phyloP scores from a whole-genome alignment of 1,140 invertebrate genomes.

The Acyrthosiphon pisum region DNA sequence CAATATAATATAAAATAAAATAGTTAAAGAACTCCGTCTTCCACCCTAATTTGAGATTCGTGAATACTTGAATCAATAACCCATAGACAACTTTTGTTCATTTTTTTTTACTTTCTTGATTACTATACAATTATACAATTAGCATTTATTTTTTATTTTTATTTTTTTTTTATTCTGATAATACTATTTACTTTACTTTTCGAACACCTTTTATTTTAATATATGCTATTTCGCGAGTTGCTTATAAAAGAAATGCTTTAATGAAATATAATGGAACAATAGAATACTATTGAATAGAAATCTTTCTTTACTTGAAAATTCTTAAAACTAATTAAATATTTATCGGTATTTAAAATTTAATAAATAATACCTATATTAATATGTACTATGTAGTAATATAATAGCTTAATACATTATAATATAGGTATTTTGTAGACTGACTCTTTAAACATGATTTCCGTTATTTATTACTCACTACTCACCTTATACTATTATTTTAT shows the following conservation, averaged over 20 bases:
- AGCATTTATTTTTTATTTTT: neutral
- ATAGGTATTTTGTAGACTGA: neutral
- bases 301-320: neutral
- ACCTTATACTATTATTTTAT: neutral
- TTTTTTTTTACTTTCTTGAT: neutral
- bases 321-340: conserved; percentile 12
- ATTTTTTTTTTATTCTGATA: neutral
- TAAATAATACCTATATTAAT: neutral
- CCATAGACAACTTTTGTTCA: neutral
- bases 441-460: neutral
- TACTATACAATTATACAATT: neutral
- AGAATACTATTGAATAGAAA: neutral
- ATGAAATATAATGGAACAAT: neutral
- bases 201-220: neutral
- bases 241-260: neutral
- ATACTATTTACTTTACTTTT: neutral
- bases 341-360: neutral
- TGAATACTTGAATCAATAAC: neutral
- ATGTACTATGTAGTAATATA: neutral
- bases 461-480: neutral
- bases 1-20: neutral
- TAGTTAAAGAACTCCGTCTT: neutral
- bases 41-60: neutral
- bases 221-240: neutral
- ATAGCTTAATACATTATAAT: neutral